These are phyloP conservation scores for Cancer borealis DNA, from an alignment of 2,888 invertebrate species.

Conservation along the genomic window DNA sequence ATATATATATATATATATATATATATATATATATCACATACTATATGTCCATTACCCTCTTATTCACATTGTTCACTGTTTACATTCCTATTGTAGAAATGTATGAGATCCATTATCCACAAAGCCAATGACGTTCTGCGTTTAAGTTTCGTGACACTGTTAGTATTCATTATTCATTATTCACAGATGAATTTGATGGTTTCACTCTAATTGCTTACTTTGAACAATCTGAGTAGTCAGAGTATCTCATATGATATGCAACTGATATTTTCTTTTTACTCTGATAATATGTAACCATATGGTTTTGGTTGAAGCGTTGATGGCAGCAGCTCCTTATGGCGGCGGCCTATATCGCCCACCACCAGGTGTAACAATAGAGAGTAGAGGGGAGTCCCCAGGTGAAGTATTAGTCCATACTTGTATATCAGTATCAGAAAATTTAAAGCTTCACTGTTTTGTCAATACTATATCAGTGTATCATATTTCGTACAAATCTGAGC, in stretches of 20 bases:
- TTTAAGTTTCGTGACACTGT: no score
- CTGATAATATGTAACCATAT: not conserved
- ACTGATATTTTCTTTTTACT: not conserved
- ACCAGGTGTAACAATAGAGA: no score
- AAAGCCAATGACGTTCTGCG: no score
- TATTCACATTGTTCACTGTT: no score
- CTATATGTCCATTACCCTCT: no score
- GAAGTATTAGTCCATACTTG: no score
- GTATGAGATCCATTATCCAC: no score
- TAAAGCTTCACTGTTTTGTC: not conserved
- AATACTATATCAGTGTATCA: not conserved
- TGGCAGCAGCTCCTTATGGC: not conserved
- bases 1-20: not conserved
- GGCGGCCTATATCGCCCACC: not conserved
- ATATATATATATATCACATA: not conserved
- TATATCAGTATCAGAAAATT: no score
- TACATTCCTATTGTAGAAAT: no score
- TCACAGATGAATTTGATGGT: not conserved
- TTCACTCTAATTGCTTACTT: not conserved
- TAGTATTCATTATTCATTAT: not conserved
- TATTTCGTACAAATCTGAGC: not conserved
- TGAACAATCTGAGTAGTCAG: not conserved
- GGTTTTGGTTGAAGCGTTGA: not conserved
- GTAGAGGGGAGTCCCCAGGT: no score
- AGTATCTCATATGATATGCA: not conserved